Base-by-base conservation (phyloP, 2,888 invertebrate species). In the Luperina testacea region DNA sequence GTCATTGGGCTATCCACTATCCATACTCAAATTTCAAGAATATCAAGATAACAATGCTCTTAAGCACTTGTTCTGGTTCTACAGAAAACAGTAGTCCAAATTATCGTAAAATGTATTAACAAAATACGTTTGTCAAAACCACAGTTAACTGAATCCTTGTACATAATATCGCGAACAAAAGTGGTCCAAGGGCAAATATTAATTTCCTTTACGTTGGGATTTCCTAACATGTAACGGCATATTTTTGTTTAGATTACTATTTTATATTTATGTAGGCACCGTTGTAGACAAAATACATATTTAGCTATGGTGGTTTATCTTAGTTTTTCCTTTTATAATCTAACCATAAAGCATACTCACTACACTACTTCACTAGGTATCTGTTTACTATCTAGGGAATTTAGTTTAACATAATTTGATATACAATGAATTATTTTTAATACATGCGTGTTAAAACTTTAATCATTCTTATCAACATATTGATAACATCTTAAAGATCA, bases 121-220 rank as follows among this genome's bases (percentile, higher is more conserved):
- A 67, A 72, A 79, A 69, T 27, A 67, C n/a, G 38, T 70, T 78
- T 24, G 8, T 57, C 15, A 27, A 64, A 73, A 45, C 51, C 11
- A 69, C 17, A 57, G 24, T 45, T 65, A 59, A 53, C 48, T 38
- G 27, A 32, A 71, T 71, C 32, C 68, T 38, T 38, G 65, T 48
- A 61, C 38, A 59, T 38, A 45, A 53, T 70, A 77, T 70, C 70
- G 57, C 64, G 38, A 70, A 27, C 71, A 65, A 77, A 72, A 73
- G 27, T 68, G 57, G 75, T 63, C 69, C 75, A 84, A 84, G 77
- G 81, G 59, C 74, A 70, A 77, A 73, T 71, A 72, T 13, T 61
- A 75, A 61, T 81, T 84, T 85, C 75, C 85, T 81, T 73, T 64
- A 68, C 57, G 9, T 67, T 72, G 75, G 77, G 75, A 45, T 78